A percentile compares a stretch with the other conserved stretches of the same genome.
Evolutionary conservation across 2,113 vertebrate species (phyloP).

Genomic region (Myxocyprinus asiaticus): DNA sequence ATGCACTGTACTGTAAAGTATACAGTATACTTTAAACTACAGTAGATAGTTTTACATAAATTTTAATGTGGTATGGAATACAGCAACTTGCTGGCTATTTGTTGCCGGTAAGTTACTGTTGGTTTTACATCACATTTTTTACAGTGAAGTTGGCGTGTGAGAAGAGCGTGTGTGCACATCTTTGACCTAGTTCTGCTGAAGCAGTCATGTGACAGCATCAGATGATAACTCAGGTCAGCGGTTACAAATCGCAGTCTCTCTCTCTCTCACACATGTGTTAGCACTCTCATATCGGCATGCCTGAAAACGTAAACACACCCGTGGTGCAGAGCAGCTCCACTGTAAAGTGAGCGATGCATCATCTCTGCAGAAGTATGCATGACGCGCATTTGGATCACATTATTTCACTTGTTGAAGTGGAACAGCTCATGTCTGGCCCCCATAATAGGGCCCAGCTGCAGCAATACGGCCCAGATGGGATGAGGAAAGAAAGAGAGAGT

Average conservation of each 20-base stretch:
- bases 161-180: conserved; percentile 25
- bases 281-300: conserved; percentile 38
- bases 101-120: too few relatives aligned
- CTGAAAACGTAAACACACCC: conserved; percentile 52
- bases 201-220: conserved; percentile 31
- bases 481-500: conserved; percentile 23
- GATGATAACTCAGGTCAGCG: conserved; percentile 39
- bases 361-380: conserved; percentile 51
- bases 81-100: too few relatives aligned
- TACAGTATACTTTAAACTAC: too few relatives aligned
- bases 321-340: conserved; percentile 25
- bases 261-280: conserved; percentile 49
- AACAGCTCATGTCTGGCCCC: conserved; percentile 53
- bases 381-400: conserved; percentile 55
- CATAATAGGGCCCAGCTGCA: conserved; percentile 56
- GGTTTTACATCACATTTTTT: too few relatives aligned
- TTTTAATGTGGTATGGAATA: too few relatives aligned
- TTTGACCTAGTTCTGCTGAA: conserved; percentile 18
- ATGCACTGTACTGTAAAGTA: too few relatives aligned
- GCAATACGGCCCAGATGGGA: background rate
- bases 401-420: conserved; percentile 57
- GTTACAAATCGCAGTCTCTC: conserved; percentile 38
- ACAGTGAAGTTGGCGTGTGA: conserved; percentile 28
- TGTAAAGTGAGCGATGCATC: conserved; percentile 56
- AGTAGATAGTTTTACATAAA: too few relatives aligned